Base-by-base conservation (phyloP, 2,888 invertebrate genomes). In the Trissoscelio sp. region DNA sequence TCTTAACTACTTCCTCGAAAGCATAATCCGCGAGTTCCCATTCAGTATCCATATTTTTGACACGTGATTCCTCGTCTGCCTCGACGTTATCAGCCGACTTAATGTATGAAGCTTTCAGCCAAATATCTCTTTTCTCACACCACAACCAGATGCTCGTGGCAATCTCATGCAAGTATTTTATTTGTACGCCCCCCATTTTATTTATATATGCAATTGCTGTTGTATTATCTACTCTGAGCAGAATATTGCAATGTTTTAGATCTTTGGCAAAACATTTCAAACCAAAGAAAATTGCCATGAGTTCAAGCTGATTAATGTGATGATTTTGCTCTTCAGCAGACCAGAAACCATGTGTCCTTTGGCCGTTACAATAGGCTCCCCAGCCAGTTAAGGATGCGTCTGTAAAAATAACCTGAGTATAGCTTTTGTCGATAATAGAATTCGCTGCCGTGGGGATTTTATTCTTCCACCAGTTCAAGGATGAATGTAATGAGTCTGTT, bases 101-200 rank as follows among this genome's bases (percentile, higher is more conserved):
- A 3, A 58, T 58, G 20, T 58, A 58, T 58, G 60, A 42, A 0
- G 31, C 42, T 9, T 48, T 6, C 1, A 64, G 22, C 34, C 34
- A 64, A 12, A 58, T 18, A 20, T 60, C 28, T 11, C 24, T 60
- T 14, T 14, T 14, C 9, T 60, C 44, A 9, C 60, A 66, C 66
- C 66, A 66, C 20, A 5, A n/a, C 46, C 46, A 46, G 2, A 46
- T 46, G 20, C 20, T 3, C 7, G 1, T 20, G 9, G 46, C 20
- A 1, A 46, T 9, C 1, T n/a, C 7, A 24, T 24, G 2, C 1
- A 48, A 7, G 2, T 48, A 1, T 14, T 1, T 3, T 3, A 16
- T 14, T 12, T 48, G 24, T 2, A 48, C 12, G 0, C 48, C 48
- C 1, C 48, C 48, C 22, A 48, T 24, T 24, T 48, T 48, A 12